These are phyloP conservation scores for Oncorhynchus nerka DNA, from an alignment of 2,113 vertebrate species.

Conservation along the genomic window DNA sequence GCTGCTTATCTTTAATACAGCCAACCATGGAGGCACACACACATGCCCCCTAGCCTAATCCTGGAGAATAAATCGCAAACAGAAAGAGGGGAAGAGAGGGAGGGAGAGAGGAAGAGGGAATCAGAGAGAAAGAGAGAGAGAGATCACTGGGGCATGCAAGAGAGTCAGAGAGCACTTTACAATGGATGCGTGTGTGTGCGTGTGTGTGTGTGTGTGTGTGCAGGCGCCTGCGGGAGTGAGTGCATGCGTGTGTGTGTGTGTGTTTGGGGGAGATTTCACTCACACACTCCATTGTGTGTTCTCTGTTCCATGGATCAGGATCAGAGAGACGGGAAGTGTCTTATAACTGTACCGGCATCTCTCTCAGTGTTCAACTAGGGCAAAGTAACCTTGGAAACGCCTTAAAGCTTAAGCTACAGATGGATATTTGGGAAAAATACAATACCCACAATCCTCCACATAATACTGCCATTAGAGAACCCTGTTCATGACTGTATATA, in stretches of 20 bases:
- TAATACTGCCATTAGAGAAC: not conserved
- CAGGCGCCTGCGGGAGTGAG: no score
- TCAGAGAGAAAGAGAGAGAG: not conserved
- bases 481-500: not conserved
- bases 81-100: slow-evolving; percentile 20
- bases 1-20: slow-evolving; percentile 78
- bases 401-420: not conserved
- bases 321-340: slow-evolving; percentile 46
- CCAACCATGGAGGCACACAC: slow-evolving; percentile 64
- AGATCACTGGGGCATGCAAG: not conserved
- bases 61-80: slow-evolving; percentile 58
- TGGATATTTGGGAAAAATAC: not conserved
- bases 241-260: not conserved
- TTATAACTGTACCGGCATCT: slow-evolving; percentile 56
- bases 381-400: not conserved
- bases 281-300: slow-evolving; percentile 62
- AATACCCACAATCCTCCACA: slow-evolving; percentile 24
- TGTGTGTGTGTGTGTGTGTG: not conserved
- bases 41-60: slow-evolving; percentile 63
- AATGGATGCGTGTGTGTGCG: slow-evolving; percentile 18
- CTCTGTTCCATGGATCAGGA: slow-evolving; percentile 54
- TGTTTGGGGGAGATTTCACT: slow-evolving; percentile 57
- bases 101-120: slow-evolving; percentile 20
- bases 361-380: slow-evolving; percentile 17
- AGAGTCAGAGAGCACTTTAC: slow-evolving; percentile 38